These are phyloP conservation scores for Eidolon dupreanum DNA, from an alignment of 2,797 vertebrate species.

Conservation along the genomic window DNA sequence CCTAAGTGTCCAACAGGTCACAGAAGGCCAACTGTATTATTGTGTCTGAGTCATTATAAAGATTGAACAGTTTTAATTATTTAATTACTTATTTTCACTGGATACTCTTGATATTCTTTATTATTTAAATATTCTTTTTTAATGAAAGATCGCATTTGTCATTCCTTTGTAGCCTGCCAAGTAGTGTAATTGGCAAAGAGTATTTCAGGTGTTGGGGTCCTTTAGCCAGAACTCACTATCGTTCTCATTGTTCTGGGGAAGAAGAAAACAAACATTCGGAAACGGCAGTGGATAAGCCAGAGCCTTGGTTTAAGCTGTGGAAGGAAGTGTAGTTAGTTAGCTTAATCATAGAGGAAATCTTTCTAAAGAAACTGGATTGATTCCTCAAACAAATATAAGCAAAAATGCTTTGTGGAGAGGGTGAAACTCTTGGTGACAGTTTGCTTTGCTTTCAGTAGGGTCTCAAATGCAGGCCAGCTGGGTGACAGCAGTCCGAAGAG, in stretches of 20 bases:
- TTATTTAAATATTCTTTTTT: not conserved
- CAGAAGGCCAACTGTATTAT: not conserved
- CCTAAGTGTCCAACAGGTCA: not conserved
- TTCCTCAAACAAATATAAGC: conserved; percentile 38
- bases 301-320: not conserved
- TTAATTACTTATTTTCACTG: conserved; percentile 14
- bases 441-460: not conserved
- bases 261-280: conserved; percentile 42
- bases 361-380: not conserved
- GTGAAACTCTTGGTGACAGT: not conserved
- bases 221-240: not conserved
- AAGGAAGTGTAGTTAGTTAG: conserved; percentile 21
- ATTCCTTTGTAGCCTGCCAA: not conserved
- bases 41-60: not conserved
- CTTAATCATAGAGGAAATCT: conserved; percentile 18
- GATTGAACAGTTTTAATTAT: not conserved
- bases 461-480: not conserved
- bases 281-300: conserved; percentile 1
- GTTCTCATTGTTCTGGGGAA: conserved; percentile 45
- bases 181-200: not conserved
- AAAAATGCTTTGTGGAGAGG: not conserved
- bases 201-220: not conserved
- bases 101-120: not conserved
- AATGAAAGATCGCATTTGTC: not conserved
- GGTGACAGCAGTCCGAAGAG: not conserved